phyloP scores from a whole-genome alignment of 2,888 invertebrate species.

The Tipula confusa region DNA sequence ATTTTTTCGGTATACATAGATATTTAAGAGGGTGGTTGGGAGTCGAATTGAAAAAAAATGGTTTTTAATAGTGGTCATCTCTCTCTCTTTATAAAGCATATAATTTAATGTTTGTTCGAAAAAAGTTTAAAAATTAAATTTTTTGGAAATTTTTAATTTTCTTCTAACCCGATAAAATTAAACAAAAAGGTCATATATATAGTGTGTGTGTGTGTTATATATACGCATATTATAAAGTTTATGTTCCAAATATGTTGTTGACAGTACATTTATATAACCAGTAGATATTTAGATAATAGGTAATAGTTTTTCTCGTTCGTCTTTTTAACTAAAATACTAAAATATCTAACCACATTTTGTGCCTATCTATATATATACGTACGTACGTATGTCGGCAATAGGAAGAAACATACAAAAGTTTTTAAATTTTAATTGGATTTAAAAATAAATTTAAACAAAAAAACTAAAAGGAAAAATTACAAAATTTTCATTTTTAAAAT shows the following conservation, averaged over 20 bases:
- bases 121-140: slow-evolving; percentile 17
- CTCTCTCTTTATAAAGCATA: background rate
- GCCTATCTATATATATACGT: background rate
- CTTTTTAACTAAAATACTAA: background rate
- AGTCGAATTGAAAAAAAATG: too few species aligned
- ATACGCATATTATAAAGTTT: slow-evolving; percentile 14
- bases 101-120: background rate
- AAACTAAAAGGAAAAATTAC: background rate
- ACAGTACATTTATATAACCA: background rate
- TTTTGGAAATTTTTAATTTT: background rate
- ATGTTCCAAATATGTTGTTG: slow-evolving; percentile 25
- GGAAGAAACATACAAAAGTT: too few species aligned
- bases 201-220: background rate
- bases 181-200: background rate
- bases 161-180: background rate
- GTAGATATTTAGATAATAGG: background rate
- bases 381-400: background rate
- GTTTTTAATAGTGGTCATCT: background rate
- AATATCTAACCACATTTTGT: background rate
- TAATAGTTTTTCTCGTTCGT: background rate
- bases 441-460: background rate
- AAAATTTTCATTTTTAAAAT: background rate
- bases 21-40: background rate
- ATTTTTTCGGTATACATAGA: background rate
- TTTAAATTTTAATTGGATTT: slow-evolving; percentile 17